Base-by-base conservation (phyloP, 2,797 vertebrate genomes). In the Trichosurus vulpecula region DNA sequence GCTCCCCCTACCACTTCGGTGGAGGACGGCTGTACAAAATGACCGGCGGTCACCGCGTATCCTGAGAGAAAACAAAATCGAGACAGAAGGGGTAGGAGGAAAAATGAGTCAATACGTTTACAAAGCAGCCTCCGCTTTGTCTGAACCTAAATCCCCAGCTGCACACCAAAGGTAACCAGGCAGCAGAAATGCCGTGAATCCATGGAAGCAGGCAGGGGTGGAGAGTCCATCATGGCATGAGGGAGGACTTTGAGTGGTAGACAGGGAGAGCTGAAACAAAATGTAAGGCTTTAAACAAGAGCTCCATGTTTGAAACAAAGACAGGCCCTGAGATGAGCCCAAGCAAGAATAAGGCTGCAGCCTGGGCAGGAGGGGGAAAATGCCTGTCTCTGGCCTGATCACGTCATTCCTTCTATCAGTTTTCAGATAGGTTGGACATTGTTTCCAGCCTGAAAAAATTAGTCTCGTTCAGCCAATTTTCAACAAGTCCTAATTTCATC, bases 31-130 rank as follows among this genome's bases (percentile, higher is more conserved):
- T 99, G 99, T 66, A 99, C 99, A 98, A 99, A 99, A 98, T 99
- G 99, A 95, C 99, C 99, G 3, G 99, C 99, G 3, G 99, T 99
- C 98, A 99, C 99, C 0, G 99, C 99, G 0, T 99, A 99, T 97
- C 99, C 99, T 99, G 98, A 10, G 96, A 92, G 89, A 92, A 90
- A 91, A n/a, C 41, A 92, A 52, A 1, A 30, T 92, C 93, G 55
- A 94, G 35, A 54, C 52, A 89, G 74, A 58, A 47, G 3, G 30
- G 8, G 14, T 47, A 41, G 16, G 53, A 92, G 41, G 96, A 55
- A 91, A 35, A 89, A 66, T 5, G 13, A 27, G 6, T 81, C 41
- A 91, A 96, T 92, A 56, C 8, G 29, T 6, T 87, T 52, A 56
- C 96, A 55, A 92, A 94, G 92, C 47, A 95, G 94, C 52, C 81